Base-by-base conservation (phyloP, 2,113 vertebrate species). In the Carassius carassius region DNA sequence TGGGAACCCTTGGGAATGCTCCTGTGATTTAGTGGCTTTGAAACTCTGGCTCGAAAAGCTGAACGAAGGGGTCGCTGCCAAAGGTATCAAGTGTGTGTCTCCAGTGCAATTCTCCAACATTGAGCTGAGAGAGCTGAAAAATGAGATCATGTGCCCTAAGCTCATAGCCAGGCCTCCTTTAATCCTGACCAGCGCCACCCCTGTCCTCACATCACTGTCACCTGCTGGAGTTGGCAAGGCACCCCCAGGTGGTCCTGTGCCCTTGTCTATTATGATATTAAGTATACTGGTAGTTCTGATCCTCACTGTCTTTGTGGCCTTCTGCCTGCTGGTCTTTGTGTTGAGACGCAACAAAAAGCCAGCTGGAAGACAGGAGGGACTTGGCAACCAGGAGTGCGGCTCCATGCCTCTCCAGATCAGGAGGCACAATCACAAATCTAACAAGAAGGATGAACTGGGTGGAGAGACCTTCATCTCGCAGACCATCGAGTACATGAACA, bases 1-100 rank as follows among this genome's bases (percentile, higher is more conserved):
- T 87, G 98, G 97, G 78, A 99, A 99, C 89, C 98, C 98, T 0
- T 99, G 98, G 98, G 98, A 99, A 92, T 99, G 98, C 90, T 97
- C 97, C 32, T 99, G 98, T 80, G 97, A 99, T 94, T 93, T 99
- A 89, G 97, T 99, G 60, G 96, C 97, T 82, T 92, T 99, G 83
- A 99, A 99, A 88, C 95, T 99, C 51, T 99, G 98, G 98, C 93
- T 99, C 41, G 97, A 99, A 89, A 98, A 97, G 89, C 91, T 99
- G 62, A 95, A 92, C 12, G 97, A 97, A 0, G 97, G 96, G 77
- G 97, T 98, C 67, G 95, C 97, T 81, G 95, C 96, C 89, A 98
- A 97, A 92, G 98, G 98, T 84, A 92, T 99, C 84, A 98, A 94
- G 89, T 99, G 98, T 54, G 95, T 96, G 85, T 97, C 98, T 0